Conservation (phyloP, 2,888 invertebrate genomes). For the Alloscopus bannaensis region DNA sequence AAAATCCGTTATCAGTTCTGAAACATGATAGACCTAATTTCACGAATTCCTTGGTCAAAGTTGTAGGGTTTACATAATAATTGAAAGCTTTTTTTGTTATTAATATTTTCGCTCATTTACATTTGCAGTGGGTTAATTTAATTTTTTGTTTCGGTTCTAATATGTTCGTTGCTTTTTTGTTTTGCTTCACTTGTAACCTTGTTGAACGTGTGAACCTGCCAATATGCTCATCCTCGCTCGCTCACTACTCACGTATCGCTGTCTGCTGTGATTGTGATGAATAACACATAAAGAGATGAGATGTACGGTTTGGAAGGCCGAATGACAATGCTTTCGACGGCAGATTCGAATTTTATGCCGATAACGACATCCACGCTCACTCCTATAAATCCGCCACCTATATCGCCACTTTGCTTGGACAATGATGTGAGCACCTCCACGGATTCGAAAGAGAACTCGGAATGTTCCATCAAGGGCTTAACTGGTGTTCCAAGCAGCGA, state of each 20-base stretch:
- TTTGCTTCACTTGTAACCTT: slow-evolving; percentile 58
- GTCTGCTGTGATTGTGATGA: background rate
- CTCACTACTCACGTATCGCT: too few species aligned
- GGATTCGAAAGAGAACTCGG: slow-evolving; percentile 8
- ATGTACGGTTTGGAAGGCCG: slow-evolving; percentile 72
- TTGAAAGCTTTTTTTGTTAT: background rate
- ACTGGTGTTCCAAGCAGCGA: slow-evolving; percentile 9
- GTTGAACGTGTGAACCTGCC: slow-evolving; percentile 59
- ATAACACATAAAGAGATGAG: slow-evolving; percentile 66
- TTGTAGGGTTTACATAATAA: background rate
- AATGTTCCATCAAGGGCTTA: background rate
- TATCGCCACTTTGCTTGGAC: slow-evolving; percentile 10
- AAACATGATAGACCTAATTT: too few species aligned
- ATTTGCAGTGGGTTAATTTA: slow-evolving; percentile 23
- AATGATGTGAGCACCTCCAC: slow-evolving; percentile 9
- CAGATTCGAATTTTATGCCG: slow-evolving; percentile 52
- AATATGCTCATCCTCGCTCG: too few species aligned
- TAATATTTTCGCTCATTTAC: background rate
- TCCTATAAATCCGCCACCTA: slow-evolving; percentile 8
- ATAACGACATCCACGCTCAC: background rate
- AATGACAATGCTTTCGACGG: slow-evolving; percentile 69
- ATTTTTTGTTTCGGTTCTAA: slow-evolving; percentile 20
- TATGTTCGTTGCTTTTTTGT: slow-evolving; percentile 58
- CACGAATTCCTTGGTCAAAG: too few species aligned
- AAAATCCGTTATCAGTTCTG: too few species aligned